These are phyloP conservation scores for Herpetotheres cachinnans DNA, from an alignment of 2,113 vertebrate genomes.

Conservation along the genomic window DNA sequence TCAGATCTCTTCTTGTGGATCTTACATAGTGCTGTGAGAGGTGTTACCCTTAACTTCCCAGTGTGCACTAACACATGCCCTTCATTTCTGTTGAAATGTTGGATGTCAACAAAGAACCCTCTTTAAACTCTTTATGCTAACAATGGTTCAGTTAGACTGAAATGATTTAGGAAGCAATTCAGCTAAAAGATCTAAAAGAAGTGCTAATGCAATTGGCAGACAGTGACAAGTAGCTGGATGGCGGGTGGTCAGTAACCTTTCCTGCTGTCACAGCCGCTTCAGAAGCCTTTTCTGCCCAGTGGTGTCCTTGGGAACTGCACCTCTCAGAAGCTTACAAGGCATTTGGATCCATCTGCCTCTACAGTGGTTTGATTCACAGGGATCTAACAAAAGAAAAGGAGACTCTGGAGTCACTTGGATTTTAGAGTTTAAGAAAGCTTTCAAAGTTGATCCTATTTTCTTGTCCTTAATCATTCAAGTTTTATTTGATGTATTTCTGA, in stretches of 20 bases:
- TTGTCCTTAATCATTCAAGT: background rate
- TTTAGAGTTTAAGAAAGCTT: background rate
- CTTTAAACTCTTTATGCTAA: background rate
- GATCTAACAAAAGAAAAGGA: background rate
- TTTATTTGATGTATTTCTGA: background rate
- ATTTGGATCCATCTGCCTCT: background rate
- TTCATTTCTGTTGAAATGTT: background rate
- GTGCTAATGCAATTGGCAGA: background rate
- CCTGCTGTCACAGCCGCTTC: background rate
- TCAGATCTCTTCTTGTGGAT: background rate
- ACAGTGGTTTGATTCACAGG: background rate
- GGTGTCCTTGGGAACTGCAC: background rate
- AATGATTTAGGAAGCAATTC: background rate
- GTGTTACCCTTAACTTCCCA: background rate
- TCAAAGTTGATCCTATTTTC: background rate
- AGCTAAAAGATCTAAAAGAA: background rate
- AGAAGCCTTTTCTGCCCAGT: background rate
- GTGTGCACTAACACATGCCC: background rate
- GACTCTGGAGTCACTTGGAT: background rate
- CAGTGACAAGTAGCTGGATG: background rate
- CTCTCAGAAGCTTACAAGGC: background rate
- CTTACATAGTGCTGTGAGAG: background rate
- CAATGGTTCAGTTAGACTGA: background rate
- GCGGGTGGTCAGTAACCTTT: background rate
- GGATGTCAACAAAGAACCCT: background rate